Base-by-base conservation (phyloP, 2,888 invertebrate species). In the Meteorus cinctellus region DNA sequence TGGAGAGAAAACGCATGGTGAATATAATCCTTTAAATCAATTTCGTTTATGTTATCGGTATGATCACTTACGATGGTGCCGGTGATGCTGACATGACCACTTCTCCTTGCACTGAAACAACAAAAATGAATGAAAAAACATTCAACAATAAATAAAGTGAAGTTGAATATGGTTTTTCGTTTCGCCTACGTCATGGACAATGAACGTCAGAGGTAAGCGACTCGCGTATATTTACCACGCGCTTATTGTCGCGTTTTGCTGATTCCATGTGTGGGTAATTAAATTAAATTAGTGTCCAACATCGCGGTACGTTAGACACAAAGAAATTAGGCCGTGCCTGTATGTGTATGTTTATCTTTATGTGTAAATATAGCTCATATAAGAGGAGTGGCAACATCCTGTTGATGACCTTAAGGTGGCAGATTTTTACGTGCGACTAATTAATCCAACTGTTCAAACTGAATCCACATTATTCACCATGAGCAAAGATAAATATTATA, bases 101-200 rank as follows among this genome's bases (percentile, higher is more conserved):
- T 84, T 92, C 93, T 83, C 93, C 92, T 90, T 93, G 94, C 87
- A 94, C 94, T 94, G 92, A 60, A 93, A 92, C 87, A 90, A 90
- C 86, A 86, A 83, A 87, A 80, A 82, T 1, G 41, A 6, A 24
- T 27, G 29, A 62, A 16, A 19, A 59, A 19, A 19, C n/a, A 63
- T 55, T 72, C 74, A 41, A 65, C 71, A 73, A 63, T 65, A 60
- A 72, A n/a, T 55, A 31, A 63, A 59, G 4, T 34, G 16, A 71
- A 8, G n/a, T 41, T 62, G 59, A 41, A 24, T 60, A 31, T 60
- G 60, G 29, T 59, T 62, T 19, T 59, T 71, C 34, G 59, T 34
- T 55, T 51, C 55, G 77, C 81, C 73, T 70, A 66, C 82, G 82
- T 83, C 77, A 82, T 79, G 83, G 82, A 72, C 73, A 74, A 74